Percentiles rank a stretch among this genome's conserved stretches.
These are phyloP conservation scores for Drosophila grimshawi DNA, from an alignment of 1,140 invertebrate species.

Conservation along the genomic window DNA sequence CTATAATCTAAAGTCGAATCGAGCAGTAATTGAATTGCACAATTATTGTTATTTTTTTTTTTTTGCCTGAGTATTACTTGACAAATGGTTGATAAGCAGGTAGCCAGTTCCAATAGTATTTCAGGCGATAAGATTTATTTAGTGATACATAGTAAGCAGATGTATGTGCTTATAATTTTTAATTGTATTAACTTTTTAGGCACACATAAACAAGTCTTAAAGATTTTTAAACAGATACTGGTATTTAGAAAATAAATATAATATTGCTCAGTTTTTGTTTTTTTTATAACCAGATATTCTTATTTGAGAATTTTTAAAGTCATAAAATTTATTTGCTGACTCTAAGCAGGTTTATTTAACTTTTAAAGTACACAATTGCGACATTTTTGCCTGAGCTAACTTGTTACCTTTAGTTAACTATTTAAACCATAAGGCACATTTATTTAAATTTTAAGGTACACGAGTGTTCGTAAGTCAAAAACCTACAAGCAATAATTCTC, in stretches of 20 bases:
- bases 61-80: constrained; percentile 4
- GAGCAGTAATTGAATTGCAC: constrained; percentile 15
- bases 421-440: too few relatives aligned
- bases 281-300: not conserved
- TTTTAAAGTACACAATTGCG: not conserved
- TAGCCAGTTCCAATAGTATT: constrained; percentile 13
- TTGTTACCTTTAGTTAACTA: too few relatives aligned
- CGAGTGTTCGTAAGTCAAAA: too few relatives aligned
- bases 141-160: not conserved
- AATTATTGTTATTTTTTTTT: constrained; percentile 12
- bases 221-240: too few relatives aligned
- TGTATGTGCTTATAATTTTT: not conserved
- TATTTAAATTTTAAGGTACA: too few relatives aligned
- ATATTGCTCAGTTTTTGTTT: not conserved
- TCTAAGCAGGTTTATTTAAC: not conserved
- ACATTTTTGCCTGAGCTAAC: not conserved
- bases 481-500: too few relatives aligned
- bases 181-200: not conserved
- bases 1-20: not conserved
- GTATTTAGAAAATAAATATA: too few relatives aligned
- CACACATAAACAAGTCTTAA: too few relatives aligned
- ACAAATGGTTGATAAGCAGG: constrained; percentile 18
- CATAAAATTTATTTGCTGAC: too few relatives aligned
- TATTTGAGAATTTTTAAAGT: too few relatives aligned
- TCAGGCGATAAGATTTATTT: constrained; percentile 29